phyloP scores from a whole-genome alignment of 2,113 vertebrate genomes.

The Tor tambroides region DNA sequence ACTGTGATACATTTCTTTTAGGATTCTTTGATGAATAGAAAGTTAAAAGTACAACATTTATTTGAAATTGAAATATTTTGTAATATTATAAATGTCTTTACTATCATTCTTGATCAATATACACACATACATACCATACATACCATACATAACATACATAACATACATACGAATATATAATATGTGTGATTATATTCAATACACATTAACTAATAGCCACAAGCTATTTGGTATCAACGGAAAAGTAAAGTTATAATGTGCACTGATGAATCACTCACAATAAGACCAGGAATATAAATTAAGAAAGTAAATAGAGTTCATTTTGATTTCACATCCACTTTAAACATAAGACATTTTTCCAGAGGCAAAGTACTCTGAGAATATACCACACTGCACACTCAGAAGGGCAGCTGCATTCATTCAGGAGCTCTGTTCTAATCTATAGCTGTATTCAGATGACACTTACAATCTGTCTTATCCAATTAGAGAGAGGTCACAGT shows the following conservation, averaged over 20 bases:
- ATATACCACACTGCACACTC: not conserved
- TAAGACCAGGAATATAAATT: too few relatives aligned
- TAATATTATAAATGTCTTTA: too few relatives aligned
- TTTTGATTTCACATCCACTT: not conserved
- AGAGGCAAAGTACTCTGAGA: not conserved
- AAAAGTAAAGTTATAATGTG: not conserved
- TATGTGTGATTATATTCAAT: not conserved
- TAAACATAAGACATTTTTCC: too few relatives aligned
- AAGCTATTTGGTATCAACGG: not conserved
- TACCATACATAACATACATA: too few relatives aligned
- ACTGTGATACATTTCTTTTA: too few relatives aligned
- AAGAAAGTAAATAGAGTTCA: not conserved
- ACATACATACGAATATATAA: too few relatives aligned
- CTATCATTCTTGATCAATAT: too few relatives aligned
- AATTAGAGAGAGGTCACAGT: conserved; percentile 27
- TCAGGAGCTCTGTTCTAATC: not conserved
- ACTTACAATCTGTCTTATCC: conserved; percentile 1
- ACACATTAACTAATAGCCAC: not conserved
- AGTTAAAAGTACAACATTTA: too few relatives aligned
- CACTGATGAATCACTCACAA: too few relatives aligned
- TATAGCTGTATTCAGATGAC: conserved; percentile 7
- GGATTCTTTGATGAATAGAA: too few relatives aligned
- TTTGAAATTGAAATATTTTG: too few relatives aligned
- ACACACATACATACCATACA: too few relatives aligned
- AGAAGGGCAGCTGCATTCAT: not conserved